Evolutionary conservation across 2,888 invertebrate genomes (phyloP).

Genomic region (Polymixis flavicincta): DNA sequence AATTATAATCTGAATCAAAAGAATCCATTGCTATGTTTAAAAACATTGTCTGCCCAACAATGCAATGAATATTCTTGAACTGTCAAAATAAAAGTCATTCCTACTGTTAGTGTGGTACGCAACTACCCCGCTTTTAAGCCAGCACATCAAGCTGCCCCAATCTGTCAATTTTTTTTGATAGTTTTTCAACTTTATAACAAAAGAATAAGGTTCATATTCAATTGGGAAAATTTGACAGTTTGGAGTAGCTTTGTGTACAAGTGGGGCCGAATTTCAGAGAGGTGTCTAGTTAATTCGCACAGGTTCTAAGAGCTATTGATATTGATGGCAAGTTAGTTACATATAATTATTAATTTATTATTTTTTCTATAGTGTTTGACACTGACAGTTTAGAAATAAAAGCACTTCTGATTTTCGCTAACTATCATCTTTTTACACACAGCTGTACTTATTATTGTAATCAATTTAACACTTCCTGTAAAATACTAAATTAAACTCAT

Average conservation of each 20-base stretch:
- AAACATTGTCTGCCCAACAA: too few relatives aligned
- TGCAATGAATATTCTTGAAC: too few relatives aligned
- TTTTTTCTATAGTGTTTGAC: neutral
- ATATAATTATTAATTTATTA: neutral
- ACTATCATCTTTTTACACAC: neutral
- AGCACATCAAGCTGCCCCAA: too few relatives aligned
- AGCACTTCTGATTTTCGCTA: neutral
- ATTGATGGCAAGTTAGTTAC: neutral
- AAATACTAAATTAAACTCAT: neutral
- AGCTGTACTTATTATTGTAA: neutral
- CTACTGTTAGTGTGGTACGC: too few relatives aligned
- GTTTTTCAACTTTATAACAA: too few relatives aligned
- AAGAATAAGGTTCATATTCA: too few relatives aligned
- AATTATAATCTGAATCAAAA: too few relatives aligned
- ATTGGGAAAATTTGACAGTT: too few relatives aligned
- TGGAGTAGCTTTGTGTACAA: neutral
- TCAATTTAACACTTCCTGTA: neutral
- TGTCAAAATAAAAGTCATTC: too few relatives aligned
- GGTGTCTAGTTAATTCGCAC: neutral
- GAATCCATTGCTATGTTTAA: too few relatives aligned
- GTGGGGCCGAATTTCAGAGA: neutral
- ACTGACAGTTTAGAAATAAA: neutral
- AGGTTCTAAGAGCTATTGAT: neutral
- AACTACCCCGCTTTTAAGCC: too few relatives aligned
- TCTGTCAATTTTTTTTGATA: too few relatives aligned